These are phyloP conservation scores for Julus scanicus DNA, from an alignment of 2,888 invertebrate genomes.

Conservation along the genomic window DNA sequence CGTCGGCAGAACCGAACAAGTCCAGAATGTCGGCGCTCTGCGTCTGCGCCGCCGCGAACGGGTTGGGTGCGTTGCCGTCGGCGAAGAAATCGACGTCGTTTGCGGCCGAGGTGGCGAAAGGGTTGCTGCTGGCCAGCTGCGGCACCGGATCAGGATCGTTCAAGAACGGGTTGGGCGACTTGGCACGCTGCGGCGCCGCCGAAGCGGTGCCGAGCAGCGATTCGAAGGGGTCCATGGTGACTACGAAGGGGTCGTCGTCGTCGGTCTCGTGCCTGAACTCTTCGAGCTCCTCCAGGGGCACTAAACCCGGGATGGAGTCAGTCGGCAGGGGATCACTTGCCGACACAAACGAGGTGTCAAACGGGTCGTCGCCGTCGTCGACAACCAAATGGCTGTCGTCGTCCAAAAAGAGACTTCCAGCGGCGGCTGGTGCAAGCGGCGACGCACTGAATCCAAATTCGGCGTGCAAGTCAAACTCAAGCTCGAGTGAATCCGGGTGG, in stretches of 20 bases:
- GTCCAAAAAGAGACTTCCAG: slow-evolving; percentile 61
- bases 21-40: neutral
- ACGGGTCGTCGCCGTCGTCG: slow-evolving; percentile 82
- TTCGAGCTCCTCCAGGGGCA: slow-evolving; percentile 59
- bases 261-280: slow-evolving; percentile 59
- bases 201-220: slow-evolving; percentile 44
- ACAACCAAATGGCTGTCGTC: slow-evolving; percentile 61
- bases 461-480: slow-evolving; percentile 66
- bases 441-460: slow-evolving; percentile 62
- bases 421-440: slow-evolving; percentile 58
- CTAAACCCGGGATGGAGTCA: slow-evolving; percentile 57
- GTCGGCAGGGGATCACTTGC: slow-evolving; percentile 41
- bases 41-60: slow-evolving; percentile 54
- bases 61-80: slow-evolving; percentile 53
- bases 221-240: slow-evolving; percentile 50
- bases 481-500: slow-evolving; percentile 61
- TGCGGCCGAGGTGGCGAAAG: slow-evolving; percentile 56
- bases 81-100: slow-evolving; percentile 57
- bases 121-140: slow-evolving; percentile 56
- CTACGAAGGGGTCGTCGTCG: slow-evolving; percentile 72
- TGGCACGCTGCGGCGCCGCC: neutral
- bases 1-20: neutral
- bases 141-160: slow-evolving; percentile 30
- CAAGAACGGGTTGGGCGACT: slow-evolving; percentile 64
- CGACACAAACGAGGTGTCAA: slow-evolving; percentile 82